Conservation (phyloP, 2,797 vertebrate species). For the Sebastes cheni region DNA sequence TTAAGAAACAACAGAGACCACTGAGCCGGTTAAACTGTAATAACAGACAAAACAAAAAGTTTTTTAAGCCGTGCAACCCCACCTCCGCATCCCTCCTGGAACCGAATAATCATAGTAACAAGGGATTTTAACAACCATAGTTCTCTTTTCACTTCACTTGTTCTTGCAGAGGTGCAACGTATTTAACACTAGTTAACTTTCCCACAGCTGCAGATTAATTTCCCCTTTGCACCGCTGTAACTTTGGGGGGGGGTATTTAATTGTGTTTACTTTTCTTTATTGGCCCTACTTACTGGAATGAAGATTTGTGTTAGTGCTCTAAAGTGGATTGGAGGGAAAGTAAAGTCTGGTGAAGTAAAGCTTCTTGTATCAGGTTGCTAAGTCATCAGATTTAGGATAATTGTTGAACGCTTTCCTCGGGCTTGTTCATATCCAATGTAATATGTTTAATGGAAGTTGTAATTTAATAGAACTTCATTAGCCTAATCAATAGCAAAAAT, state of each 20-base stretch:
- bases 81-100: background rate
- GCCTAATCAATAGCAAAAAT: background rate
- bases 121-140: background rate
- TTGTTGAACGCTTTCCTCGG: background rate
- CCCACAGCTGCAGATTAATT: conserved; percentile 12
- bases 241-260: conserved; percentile 1
- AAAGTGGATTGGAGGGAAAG: conserved; percentile 26
- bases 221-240: background rate
- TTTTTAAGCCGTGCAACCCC: background rate
- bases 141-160: background rate
- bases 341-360: background rate
- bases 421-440: background rate
- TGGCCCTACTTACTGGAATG: conserved; percentile 20
- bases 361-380: background rate
- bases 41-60: background rate
- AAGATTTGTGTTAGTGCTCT: conserved; percentile 9
- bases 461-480: conserved; percentile 6
- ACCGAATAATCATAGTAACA: background rate
- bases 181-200: conserved; percentile 41
- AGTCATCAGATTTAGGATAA: conserved; percentile 18
- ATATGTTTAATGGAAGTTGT: conserved; percentile 8
- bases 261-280: conserved; percentile 40
- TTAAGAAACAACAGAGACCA: no score
- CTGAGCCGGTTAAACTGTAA: background rate
- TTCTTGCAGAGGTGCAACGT: background rate